Evolutionary conservation across 2,797 vertebrate genomes (phyloP).

Genomic region (Hapalemur alaotrensis): DNA sequence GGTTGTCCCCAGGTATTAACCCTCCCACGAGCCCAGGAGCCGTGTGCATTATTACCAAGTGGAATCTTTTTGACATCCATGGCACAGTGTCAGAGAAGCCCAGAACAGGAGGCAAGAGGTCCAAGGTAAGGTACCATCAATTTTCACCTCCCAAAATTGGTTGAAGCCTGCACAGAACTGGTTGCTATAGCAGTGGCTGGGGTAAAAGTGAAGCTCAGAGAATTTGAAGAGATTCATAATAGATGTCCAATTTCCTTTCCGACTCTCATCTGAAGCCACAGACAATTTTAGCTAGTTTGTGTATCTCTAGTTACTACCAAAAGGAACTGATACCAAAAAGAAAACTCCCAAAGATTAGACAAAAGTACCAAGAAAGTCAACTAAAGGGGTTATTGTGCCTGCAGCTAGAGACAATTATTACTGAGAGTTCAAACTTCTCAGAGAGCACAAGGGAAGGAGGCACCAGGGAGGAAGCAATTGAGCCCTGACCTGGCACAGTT

Average conservation of each 20-base stretch:
- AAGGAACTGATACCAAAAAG: neutral
- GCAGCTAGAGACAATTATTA: neutral
- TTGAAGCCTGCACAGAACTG: neutral
- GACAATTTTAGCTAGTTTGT: neutral
- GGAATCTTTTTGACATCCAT: no score
- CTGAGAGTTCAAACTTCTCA: neutral
- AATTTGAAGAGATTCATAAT: neutral
- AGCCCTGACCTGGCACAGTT: neutral
- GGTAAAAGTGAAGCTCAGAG: neutral
- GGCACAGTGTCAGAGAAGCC: neutral
- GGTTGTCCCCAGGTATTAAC: neutral
- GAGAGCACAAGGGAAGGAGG: neutral
- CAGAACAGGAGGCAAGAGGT: neutral
- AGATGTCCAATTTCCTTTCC: neutral
- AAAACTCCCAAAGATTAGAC: neutral
- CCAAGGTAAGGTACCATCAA: neutral
- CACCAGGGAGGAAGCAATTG: neutral
- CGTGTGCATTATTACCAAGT: neutral
- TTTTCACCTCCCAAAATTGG: neutral
- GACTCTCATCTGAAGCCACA: neutral
- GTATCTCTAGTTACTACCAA: neutral
- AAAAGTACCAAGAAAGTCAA: neutral
- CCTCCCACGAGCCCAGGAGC: neutral
- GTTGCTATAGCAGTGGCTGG: neutral
- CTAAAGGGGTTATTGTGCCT: neutral